phyloP scores from a whole-genome alignment of 2,797 vertebrate species.

The Enteromius thamalakanensis region DNA sequence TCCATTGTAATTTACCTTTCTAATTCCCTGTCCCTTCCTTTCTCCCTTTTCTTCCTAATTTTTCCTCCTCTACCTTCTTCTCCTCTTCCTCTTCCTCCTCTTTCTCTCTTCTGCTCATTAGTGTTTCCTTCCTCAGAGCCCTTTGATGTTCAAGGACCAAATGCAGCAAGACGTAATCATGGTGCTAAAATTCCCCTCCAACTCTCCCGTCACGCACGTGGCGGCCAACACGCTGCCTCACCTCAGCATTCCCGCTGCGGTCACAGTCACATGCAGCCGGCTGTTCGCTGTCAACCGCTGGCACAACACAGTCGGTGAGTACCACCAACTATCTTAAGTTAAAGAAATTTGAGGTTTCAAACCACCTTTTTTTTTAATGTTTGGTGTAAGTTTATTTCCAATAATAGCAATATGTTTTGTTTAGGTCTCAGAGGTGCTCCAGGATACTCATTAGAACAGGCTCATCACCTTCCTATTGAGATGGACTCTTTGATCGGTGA shows the following conservation, averaged over 20 bases:
- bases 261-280: conserved; percentile 95
- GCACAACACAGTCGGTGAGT: conserved; percentile 97
- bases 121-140: conserved; percentile 99
- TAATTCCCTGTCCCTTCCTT: conserved; percentile 38
- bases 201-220: conserved; percentile 93
- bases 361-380: not conserved
- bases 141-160: conserved; percentile 99
- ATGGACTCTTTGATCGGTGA: conserved; percentile 97
- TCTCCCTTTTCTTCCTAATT: conserved; percentile 29
- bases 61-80: conserved; percentile 25
- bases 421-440: conserved; percentile 94
- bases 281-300: conserved; percentile 96
- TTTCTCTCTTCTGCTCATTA: conserved; percentile 65
- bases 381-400: not conserved
- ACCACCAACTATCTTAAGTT: not conserved
- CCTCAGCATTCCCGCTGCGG: conserved; percentile 91
- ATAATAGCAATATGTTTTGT: conserved; percentile 26
- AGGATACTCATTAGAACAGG: conserved; percentile 96
- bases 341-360: not conserved
- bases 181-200: conserved; percentile 98
- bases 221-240: conserved; percentile 95
- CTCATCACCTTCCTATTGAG: conserved; percentile 98
- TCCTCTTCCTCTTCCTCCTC: conserved; percentile 39
- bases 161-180: conserved; percentile 99
- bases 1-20: conserved; percentile 51